These are phyloP conservation scores for Ophion obscuratus DNA, from an alignment of 2,888 invertebrate genomes.

Conservation along the genomic window DNA sequence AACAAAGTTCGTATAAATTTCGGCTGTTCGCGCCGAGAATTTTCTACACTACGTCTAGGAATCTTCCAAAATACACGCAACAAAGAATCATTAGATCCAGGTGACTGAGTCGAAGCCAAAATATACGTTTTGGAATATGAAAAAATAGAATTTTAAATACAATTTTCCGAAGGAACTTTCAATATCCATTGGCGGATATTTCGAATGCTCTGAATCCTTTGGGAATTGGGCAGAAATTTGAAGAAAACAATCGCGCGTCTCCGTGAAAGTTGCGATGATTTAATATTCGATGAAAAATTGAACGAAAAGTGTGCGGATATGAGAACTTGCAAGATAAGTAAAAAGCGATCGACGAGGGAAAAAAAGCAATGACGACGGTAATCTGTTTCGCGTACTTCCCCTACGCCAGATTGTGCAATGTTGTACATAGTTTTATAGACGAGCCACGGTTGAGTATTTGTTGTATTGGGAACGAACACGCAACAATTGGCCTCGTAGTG, in stretches of 20 bases:
- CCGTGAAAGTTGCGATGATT: constrained; percentile 54
- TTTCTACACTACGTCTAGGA: constrained; percentile 15
- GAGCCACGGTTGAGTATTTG: constrained; percentile 9
- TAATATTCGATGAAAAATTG: constrained; percentile 40
- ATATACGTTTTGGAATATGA: background rate
- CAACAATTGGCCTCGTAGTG: background rate
- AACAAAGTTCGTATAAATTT: constrained; percentile 1
- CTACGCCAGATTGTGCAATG: constrained; percentile 43
- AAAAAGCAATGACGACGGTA: constrained; percentile 41
- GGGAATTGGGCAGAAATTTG: constrained; percentile 1
- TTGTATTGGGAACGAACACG: background rate
- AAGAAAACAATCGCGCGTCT: constrained; percentile 33
- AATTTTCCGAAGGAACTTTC: constrained; percentile 10
- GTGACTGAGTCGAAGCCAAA: constrained; percentile 36
- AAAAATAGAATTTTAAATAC: constrained; percentile 29
- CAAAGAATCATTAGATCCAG: background rate
- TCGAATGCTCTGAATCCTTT: background rate
- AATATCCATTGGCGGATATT: constrained; percentile 17
- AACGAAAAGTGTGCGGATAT: constrained; percentile 29
- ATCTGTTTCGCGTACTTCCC: constrained; percentile 40
- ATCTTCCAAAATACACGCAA: constrained; percentile 22
- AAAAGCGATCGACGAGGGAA: constrained; percentile 23
- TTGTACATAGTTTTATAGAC: constrained; percentile 58
- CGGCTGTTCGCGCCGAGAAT: background rate
- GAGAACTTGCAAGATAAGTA: constrained; percentile 33